Evolutionary conservation across 2,113 vertebrate species (phyloP).

Genomic region (Stegostoma tigrinum): DNA sequence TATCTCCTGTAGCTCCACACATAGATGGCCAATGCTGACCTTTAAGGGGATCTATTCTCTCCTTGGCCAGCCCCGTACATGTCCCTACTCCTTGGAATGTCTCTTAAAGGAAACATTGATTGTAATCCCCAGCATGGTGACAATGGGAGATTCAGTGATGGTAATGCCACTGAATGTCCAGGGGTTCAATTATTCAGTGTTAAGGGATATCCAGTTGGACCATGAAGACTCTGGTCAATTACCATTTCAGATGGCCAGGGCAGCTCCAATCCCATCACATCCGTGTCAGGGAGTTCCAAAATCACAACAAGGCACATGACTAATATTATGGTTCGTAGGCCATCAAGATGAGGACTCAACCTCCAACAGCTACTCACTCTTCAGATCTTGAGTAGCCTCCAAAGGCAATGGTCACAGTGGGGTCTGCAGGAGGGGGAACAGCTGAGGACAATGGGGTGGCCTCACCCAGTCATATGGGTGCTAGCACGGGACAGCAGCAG

Average conservation of each 20-base stretch:
- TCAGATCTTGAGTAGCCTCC: too few species aligned
- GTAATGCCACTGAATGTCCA: too few species aligned
- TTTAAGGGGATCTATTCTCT: too few species aligned
- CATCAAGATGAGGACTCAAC: not conserved
- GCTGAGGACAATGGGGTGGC: too few species aligned
- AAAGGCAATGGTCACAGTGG: not conserved
- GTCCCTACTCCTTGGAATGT: too few species aligned
- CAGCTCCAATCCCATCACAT: too few species aligned
- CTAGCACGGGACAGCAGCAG: too few species aligned
- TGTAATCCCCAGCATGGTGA: too few species aligned
- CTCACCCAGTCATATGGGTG: not conserved
- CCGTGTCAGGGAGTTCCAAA: not conserved
- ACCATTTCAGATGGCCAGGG: not conserved
- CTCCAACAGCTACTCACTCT: not conserved
- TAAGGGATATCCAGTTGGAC: not conserved
- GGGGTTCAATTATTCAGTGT: not conserved
- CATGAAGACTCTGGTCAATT: not conserved
- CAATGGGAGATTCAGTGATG: not conserved
- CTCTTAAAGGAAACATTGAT: too few species aligned
- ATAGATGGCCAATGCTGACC: too few species aligned
- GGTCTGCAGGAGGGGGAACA: not conserved
- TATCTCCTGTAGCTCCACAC: too few species aligned
- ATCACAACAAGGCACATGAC: not conserved
- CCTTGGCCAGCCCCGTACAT: too few species aligned
- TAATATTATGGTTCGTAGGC: not conserved